These are phyloP conservation scores for Leptocoma aspasia DNA, from an alignment of 2,113 vertebrate genomes.

Conservation along the genomic window DNA sequence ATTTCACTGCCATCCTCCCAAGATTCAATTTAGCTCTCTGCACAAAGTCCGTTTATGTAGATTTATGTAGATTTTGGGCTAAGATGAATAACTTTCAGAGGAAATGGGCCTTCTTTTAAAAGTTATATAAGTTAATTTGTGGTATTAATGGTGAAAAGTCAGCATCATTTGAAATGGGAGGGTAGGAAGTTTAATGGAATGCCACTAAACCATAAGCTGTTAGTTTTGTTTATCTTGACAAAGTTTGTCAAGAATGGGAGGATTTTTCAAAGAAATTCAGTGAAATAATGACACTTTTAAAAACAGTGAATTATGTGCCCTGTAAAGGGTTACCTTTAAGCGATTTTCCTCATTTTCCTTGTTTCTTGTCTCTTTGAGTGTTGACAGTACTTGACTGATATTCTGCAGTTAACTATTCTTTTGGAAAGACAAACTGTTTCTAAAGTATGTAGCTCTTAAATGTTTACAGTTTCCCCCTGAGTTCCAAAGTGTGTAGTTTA, in stretches of 20 bases:
- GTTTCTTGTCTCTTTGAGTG: neutral
- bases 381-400: neutral
- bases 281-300: neutral
- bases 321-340: neutral
- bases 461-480: neutral
- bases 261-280: neutral
- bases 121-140: neutral
- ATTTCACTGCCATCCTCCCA: neutral
- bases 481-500: neutral
- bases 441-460: neutral
- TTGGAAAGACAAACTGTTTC: neutral
- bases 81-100: neutral
- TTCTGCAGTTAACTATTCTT: neutral
- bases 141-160: neutral
- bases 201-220: neutral
- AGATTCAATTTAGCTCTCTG: neutral
- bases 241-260: neutral
- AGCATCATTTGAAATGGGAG: neutral
- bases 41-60: neutral
- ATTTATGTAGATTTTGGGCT: slow-evolving; percentile 24
- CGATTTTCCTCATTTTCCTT: neutral
- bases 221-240: neutral
- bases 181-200: neutral
- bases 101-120: neutral
- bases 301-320: neutral